Evolutionary conservation across 2,797 vertebrate species (phyloP).

Genomic region (Enteromius paludinosus): DNA sequence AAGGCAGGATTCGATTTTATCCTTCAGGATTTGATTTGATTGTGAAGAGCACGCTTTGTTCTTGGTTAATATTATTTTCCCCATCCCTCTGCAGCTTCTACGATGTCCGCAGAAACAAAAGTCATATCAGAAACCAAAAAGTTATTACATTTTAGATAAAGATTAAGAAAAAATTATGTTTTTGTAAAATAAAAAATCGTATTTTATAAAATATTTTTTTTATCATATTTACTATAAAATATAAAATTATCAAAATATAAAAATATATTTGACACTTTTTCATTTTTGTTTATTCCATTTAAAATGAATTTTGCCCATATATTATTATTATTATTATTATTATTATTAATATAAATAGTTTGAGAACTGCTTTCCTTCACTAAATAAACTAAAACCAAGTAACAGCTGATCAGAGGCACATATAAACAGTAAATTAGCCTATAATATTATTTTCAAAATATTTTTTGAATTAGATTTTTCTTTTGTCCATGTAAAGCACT

Average conservation of each 20-base stretch:
- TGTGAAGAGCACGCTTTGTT: conserved; percentile 3
- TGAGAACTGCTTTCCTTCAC: background rate
- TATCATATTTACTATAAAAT: background rate
- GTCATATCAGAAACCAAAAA: background rate
- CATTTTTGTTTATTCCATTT: background rate
- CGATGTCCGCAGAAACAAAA: background rate
- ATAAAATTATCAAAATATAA: background rate
- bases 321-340: background rate
- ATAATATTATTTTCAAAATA: background rate
- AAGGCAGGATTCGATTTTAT: background rate
- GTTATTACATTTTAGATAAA: background rate
- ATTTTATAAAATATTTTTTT: no score
- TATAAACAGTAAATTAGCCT: background rate
- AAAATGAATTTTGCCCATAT: background rate
- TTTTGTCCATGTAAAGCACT: background rate
- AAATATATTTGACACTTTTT: background rate
- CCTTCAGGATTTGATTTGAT: background rate
- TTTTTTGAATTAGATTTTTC: background rate
- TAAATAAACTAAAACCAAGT: background rate
- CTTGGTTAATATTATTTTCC: conserved; percentile 14
- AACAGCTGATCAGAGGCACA: background rate
- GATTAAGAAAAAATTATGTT: background rate
- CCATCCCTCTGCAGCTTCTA: background rate
- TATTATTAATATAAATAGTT: no score
- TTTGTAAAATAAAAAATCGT: background rate